Evolutionary conservation across 2,888 invertebrate species (phyloP).

Genomic region (Parapristionchus giblindavisi): DNA sequence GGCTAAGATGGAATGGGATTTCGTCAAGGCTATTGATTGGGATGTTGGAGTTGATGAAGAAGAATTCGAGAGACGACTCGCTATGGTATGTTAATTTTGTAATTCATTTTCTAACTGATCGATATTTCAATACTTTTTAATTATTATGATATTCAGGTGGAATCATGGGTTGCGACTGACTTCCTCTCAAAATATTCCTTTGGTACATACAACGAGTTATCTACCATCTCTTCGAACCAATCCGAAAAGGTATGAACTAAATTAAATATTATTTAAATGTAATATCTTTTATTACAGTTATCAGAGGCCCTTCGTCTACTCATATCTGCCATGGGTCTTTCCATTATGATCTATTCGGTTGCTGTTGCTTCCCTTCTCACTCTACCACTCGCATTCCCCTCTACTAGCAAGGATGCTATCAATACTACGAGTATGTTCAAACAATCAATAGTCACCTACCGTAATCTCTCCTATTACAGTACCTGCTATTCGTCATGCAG

Average conservation of each 20-base stretch:
- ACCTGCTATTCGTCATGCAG: conserved; percentile 12
- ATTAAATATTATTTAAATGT: background rate
- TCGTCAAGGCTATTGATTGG: conserved; percentile 81
- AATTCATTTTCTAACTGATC: background rate
- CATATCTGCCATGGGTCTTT: conserved; percentile 16
- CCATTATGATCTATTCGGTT: conserved; percentile 19
- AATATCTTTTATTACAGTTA: conserved; percentile 5
- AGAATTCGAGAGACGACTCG: conserved; percentile 55
- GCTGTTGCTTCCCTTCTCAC: conserved; percentile 34
- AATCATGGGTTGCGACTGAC: conserved; percentile 56
- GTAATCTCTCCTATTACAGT: no score
- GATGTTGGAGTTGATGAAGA: conserved; percentile 59
- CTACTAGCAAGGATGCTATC: background rate
- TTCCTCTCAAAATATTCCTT: conserved; percentile 52
- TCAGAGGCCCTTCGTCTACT: background rate
- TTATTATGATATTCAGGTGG: conserved; percentile 38
- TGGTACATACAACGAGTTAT: conserved; percentile 59
- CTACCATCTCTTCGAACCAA: background rate
- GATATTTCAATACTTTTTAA: background rate
- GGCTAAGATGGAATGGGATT: conserved; percentile 79
- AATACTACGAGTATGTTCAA: background rate
- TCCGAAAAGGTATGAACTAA: background rate
- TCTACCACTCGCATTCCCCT: conserved; percentile 14
- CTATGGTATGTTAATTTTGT: conserved; percentile 38
- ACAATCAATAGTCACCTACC: no score